Evolutionary conservation across 2,113 vertebrate species (phyloP), one percentile per base, ranked within the genome.

Genomic region (Pardalotus punctatus): DNA sequence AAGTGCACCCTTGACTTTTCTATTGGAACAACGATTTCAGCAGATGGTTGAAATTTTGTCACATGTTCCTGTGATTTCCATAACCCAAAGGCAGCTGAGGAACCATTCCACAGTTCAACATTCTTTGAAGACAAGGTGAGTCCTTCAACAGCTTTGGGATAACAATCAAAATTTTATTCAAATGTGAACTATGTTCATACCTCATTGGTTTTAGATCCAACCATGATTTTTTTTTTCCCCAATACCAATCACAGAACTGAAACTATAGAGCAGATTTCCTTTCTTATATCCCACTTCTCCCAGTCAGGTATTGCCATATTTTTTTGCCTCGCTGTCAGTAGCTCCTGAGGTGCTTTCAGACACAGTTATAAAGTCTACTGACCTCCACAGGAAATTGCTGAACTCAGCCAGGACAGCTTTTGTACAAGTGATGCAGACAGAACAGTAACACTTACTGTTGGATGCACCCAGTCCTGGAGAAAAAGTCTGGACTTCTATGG

Each of bases 41-140:
- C 88, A 96, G 86, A 93, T 60, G 72, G 64, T 35, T 74, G 65
- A 91, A 84, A 74, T 71, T 33, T 88, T 69, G 51, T 92, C 60
- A 58, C 50, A 33, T 20, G 20, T 93, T 92, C 29, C 50, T 85
- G 54, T 77, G 72, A 81, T 78, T 94, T 88, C 72, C n/a, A 72
- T 77, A 88, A 77, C 6, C 9, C 43, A 58, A 90, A 83, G 38
- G 64, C 33, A 88, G 19, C 64, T 62, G 33, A 86, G 54, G 45
- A 88, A 14, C 56, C 35, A 43, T 33, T 47, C 72, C 56, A 70
- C 58, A 40, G 35, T 38, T 69, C 33, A 81, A 8, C 43, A 31
- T 27, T 58, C 23, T 90, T 71, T 94, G 60, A 93, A 79, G 74
- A 40, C 47, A 67, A 40, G 42, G 23, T 38, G 15, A 94, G 29